Percentiles rank a stretch among this genome's conserved stretches.
phyloP scores from a whole-genome alignment of 2,113 vertebrate genomes.

The Varanus salvator region DNA sequence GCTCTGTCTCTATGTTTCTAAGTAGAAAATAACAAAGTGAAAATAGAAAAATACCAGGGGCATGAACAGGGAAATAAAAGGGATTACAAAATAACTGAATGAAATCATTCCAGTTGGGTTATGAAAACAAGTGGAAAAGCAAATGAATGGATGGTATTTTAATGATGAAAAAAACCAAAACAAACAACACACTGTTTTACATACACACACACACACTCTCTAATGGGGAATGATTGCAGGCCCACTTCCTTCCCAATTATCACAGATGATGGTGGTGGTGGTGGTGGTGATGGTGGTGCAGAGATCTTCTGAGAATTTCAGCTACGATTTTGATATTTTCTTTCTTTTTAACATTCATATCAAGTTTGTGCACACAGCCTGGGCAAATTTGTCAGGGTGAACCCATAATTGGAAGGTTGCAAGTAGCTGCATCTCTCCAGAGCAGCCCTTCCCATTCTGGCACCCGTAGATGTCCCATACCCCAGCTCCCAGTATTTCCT shows the following conservation, averaged over 20 bases:
- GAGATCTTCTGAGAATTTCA: not conserved
- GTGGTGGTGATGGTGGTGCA: not conserved
- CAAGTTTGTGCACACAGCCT: not conserved
- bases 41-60: not conserved
- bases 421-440: not conserved
- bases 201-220: not conserved
- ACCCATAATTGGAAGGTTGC: not conserved
- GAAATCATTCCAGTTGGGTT: not conserved
- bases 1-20: not conserved
- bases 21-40: not conserved
- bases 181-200: not conserved
- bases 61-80: not conserved
- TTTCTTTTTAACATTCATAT: not conserved
- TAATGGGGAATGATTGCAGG: not conserved
- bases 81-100: not conserved
- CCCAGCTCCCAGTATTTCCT: too few relatives aligned
- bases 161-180: not conserved
- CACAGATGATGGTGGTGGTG: not conserved
- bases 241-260: not conserved
- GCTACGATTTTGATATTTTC: not conserved
- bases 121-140: too few relatives aligned
- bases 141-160: too few relatives aligned
- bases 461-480: too few relatives aligned
- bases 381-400: not conserved
- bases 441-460: too few relatives aligned